A percentile compares a stretch with the other conserved stretches of the same genome.
These are phyloP conservation scores for Halichondria panicea DNA, from an alignment of 37 sponge, comb jelly and placozoan genomes.

Conservation along the genomic window DNA sequence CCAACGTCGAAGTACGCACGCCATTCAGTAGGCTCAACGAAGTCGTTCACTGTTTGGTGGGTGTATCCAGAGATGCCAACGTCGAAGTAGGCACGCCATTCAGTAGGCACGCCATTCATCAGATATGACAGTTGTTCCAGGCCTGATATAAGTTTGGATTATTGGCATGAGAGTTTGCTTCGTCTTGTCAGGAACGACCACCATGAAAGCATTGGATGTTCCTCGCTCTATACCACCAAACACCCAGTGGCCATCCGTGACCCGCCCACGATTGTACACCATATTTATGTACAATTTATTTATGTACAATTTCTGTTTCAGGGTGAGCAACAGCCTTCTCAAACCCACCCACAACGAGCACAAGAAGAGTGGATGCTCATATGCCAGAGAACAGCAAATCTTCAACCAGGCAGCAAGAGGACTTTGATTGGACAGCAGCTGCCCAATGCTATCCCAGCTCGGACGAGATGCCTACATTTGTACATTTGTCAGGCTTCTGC, in stretches of 20 bases:
- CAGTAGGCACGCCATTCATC: too few species aligned
- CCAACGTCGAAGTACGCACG: conserved; percentile 13
- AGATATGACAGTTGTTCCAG: conserved; percentile 7
- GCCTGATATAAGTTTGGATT: conserved; percentile 23
- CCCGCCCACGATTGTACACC: conserved; percentile 44
- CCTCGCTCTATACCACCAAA: conserved; percentile 46
- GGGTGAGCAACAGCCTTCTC: conserved; percentile 1
- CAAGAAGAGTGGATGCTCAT: conserved; percentile 58
- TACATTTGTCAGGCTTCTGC: too few species aligned
- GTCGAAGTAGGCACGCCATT: conserved; percentile 27
- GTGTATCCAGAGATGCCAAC: background rate
- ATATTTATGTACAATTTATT: too few species aligned
- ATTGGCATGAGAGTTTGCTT: conserved; percentile 42
- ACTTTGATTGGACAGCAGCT: conserved; percentile 13
- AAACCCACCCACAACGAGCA: conserved; percentile 12
- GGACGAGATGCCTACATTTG: conserved; percentile 25
- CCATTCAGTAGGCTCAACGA: conserved; percentile 52
- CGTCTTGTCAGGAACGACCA: conserved; percentile 19
- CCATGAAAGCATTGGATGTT: conserved; percentile 35
- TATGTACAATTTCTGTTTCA: background rate
- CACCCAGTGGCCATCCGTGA: conserved; percentile 55
- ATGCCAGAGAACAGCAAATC: conserved; percentile 17
- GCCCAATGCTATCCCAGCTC: conserved; percentile 29
- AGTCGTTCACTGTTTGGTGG: conserved; percentile 41
- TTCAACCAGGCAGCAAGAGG: conserved; percentile 6